Conservation (phyloP, 2,113 vertebrate species). For the Puma concolor region DNA sequence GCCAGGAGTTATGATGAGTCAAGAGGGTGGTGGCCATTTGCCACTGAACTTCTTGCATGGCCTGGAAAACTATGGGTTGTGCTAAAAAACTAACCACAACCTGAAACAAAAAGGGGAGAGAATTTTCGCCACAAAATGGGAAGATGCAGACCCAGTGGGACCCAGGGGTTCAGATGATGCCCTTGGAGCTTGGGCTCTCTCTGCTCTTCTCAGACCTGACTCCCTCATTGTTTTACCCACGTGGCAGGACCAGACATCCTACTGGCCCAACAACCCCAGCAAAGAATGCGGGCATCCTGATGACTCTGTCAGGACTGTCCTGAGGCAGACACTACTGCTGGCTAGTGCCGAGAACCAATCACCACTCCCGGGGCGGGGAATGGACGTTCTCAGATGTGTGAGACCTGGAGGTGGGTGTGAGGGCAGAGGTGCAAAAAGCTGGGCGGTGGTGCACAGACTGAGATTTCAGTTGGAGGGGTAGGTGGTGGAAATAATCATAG, state of each 20-base stretch:
- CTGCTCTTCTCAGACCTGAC: neutral
- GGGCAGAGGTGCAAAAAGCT: neutral
- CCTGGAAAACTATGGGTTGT: neutral
- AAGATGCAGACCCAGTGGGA: neutral
- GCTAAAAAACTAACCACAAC: neutral
- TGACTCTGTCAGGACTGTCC: neutral
- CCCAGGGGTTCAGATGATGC: neutral
- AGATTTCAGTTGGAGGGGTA: neutral
- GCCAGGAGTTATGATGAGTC: neutral
- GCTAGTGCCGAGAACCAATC: fast-evolving
- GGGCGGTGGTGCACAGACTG: neutral
- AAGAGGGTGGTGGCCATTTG: neutral
- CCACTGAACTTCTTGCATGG: neutral
- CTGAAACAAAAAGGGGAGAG: neutral
- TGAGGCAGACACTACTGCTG: too few relatives aligned
- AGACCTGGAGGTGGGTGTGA: neutral
- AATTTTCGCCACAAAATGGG: neutral
- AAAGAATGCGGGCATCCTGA: neutral
- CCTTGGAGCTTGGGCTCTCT: neutral
- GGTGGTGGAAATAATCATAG: neutral
- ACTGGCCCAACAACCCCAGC: neutral
- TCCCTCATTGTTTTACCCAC: neutral
- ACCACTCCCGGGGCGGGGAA: too few relatives aligned
- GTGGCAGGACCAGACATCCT: neutral
- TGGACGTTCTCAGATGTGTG: neutral